Base-by-base conservation (phyloP, 1,140 invertebrate species). In the Brachionus koreanus region DNA sequence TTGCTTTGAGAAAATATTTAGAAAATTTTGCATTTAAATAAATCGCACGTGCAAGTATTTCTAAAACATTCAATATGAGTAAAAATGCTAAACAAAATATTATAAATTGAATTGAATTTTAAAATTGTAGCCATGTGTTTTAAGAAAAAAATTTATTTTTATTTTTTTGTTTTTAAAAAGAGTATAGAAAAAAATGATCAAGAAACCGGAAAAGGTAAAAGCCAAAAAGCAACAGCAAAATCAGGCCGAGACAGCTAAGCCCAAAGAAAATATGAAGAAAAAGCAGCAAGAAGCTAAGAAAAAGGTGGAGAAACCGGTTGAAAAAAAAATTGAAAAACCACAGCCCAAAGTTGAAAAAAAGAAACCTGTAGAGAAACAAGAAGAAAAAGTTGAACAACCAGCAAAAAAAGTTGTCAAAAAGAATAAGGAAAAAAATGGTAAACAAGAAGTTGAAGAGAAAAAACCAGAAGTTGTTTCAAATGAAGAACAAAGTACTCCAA, bases 311-410 rank as follows among this genome's bases (percentile, higher is more conserved):
- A 57, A 57, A 9, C 19, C 49, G 9, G 49, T 16, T n/a, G 35
- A 69, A 5, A 69, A 69, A 69, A 69, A 69, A n/a, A 13, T 7
- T 7, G 29, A 69, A 69, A 25, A 69, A 29, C 69, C 25, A 49
- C 43, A 74, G 19, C 6, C 23, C 2, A 46, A 46, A n/a, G 69
- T 25, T 6, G 39, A 83, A 33, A 49, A 83, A 82, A 72, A 39
- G 10, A 75, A 82, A 19, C 76, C 81, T 16, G 43, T 84, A 3
- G 81, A 84, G 46, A 83, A 85, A 33, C 57, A 83, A 42, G 82
- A 83, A 52, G 63, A 76, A 19, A 43, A 72, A 25, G 67, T 42
- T 5, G 37, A n/a, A 16, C 19, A 72, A 25, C 0, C 39, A 13
- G 77, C 84, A 63, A 83, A 83, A 5, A 84, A 83, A 10, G 67